Evolutionary conservation across 2,113 vertebrate species (phyloP).

Genomic region (Bubo scandiacus): DNA sequence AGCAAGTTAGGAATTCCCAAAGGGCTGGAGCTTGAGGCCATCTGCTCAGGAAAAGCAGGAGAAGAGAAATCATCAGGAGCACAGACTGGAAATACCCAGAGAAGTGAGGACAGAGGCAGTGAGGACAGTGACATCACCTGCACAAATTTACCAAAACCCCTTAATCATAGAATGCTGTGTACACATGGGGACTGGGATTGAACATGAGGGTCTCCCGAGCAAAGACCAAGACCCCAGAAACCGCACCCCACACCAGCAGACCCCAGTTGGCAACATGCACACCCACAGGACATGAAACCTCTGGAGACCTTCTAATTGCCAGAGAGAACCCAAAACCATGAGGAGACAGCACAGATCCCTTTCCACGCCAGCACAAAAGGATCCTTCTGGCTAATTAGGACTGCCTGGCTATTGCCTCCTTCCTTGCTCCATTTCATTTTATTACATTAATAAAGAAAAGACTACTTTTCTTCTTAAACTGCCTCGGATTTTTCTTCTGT

Average conservation of each 20-base stretch:
- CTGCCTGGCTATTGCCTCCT: background rate
- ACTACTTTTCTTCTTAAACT: background rate
- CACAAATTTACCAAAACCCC: background rate
- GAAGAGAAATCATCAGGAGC: background rate
- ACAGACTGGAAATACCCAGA: background rate
- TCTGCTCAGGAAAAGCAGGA: background rate
- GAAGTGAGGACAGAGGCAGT: background rate
- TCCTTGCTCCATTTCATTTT: background rate
- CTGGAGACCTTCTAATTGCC: background rate
- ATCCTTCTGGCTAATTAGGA: background rate
- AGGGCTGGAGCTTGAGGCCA: background rate
- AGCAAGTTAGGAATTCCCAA: background rate
- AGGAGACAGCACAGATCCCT: fast-evolving
- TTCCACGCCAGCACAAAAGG: background rate
- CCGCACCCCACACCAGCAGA: background rate
- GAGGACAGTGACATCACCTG: background rate
- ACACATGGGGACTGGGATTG: fast-evolving
- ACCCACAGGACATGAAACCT: fast-evolving
- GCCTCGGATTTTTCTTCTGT: background rate
- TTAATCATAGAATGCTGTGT: fast-evolving
- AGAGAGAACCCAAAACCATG: fast-evolving
- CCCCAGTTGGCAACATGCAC: fast-evolving
- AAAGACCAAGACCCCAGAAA: background rate
- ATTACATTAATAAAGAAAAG: background rate
- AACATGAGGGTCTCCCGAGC: fast-evolving